Base-by-base conservation (phyloP, 2,888 invertebrate genomes). In the Pasiphila rectangulata region DNA sequence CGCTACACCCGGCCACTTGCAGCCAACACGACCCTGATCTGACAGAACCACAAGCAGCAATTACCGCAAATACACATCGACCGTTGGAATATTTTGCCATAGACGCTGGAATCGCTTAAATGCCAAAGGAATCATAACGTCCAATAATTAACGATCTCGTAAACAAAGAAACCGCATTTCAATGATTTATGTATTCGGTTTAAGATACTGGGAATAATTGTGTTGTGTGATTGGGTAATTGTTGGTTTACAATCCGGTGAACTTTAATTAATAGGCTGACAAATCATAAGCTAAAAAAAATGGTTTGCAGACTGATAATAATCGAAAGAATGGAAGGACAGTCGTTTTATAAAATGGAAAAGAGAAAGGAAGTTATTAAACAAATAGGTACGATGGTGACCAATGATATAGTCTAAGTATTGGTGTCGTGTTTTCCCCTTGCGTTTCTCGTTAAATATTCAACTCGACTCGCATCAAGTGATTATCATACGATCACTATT, bases 401-500 rank as follows among this genome's bases (percentile, higher is more conserved):
- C 16, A 37, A 45, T 45, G 54, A 46, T 46, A 55, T 54, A 61
- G 55, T 54, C 61, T 50, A 39, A 53, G 56, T 60, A 35, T 46
- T 36, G 46, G 49, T 53, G 48, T 44, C 60, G 63, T 69, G 70
- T 73, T 75, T 76, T 70, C 67, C 70, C 67, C 67, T 66, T 68
- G 64, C 59, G 64, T 60, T 59, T 49, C 61, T 67, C 59, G 61
- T 74, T 74, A 67, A 72, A 75, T 75, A 80, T 79, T 76, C 73
- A 70, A 72, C 74, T 72, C 67, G 69, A 69, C 68, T 76, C 64
- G 70, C 73, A 77, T 75, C 70, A 61, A 69, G 67, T 60, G 59
- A 77, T 80, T 80, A 77, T 64, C 78, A 79, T 78, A 75, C 62
- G 63, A 75, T 77, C 75, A 75, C 72, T 75, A 79, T 79, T 75